These are phyloP conservation scores for Luehdorfia chinensis DNA, from an alignment of 1,140 invertebrate genomes.

Conservation along the genomic window DNA sequence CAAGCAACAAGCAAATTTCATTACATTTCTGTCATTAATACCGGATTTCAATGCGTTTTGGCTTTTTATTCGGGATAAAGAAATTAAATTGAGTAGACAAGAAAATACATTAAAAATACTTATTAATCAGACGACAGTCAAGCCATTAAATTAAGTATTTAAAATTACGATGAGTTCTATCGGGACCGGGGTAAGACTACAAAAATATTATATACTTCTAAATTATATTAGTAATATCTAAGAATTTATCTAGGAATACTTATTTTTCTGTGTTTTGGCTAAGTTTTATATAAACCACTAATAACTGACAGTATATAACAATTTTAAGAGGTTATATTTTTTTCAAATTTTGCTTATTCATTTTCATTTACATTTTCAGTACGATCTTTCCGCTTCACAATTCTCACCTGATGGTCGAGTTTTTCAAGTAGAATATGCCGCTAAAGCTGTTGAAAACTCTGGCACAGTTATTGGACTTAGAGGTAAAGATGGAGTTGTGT, in stretches of 20 bases:
- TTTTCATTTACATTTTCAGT: constrained; percentile 81
- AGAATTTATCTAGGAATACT: not conserved
- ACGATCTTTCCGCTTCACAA: constrained; percentile 99
- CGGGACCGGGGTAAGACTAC: constrained; percentile 92
- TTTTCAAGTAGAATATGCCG: constrained; percentile 99
- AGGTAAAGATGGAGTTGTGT: constrained; percentile 97
- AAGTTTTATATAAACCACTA: not conserved
- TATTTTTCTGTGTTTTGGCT: too few species aligned
- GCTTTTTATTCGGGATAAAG: too few species aligned
- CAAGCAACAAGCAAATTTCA: constrained; percentile 15
- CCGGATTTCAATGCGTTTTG: too few species aligned
- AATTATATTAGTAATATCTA: constrained; percentile 2
- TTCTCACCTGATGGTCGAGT: constrained; percentile 99
- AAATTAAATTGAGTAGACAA: too few species aligned
- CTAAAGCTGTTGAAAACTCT: constrained; percentile 99
- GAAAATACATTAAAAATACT: too few species aligned
- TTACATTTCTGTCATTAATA: constrained; percentile 6
- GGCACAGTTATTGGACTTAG: constrained; percentile 96
- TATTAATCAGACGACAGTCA: not conserved
- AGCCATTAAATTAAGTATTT: too few species aligned
- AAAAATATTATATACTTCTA: constrained; percentile 5
- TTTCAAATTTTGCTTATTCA: constrained; percentile 39
- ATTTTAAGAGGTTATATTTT: constrained; percentile 29
- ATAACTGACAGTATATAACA: not conserved
- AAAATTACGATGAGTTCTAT: constrained; percentile 96